A percentile compares a stretch with the other conserved stretches of the same genome.
phyloP scores from a whole-genome alignment of 2,113 vertebrate species.

The Balaeniceps rex region DNA sequence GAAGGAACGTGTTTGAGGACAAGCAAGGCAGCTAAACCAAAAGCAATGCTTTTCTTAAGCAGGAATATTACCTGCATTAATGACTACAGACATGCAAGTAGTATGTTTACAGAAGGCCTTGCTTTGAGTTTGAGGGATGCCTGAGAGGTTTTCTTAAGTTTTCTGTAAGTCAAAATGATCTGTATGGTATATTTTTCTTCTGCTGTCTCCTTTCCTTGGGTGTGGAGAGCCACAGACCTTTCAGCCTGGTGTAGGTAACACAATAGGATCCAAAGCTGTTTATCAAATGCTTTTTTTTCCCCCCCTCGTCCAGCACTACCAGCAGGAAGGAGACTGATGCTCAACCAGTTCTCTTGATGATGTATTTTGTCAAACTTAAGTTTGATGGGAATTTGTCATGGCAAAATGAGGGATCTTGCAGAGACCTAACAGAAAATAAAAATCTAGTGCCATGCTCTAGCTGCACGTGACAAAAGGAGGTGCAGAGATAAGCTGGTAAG shows the following conservation, averaged over 20 bases:
- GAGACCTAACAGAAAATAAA: neutral
- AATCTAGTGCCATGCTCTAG: fast-evolving
- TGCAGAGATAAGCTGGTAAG: neutral
- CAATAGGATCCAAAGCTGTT: neutral
- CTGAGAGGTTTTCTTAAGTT: neutral
- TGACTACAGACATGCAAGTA: neutral
- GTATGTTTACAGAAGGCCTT: neutral
- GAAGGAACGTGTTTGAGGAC: neutral
- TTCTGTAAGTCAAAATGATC: neutral
- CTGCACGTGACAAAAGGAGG: neutral
- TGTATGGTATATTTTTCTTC: neutral
- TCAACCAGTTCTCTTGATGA: neutral
- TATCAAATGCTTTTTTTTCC: neutral
- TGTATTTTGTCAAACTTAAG: neutral
- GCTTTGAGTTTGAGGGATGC: neutral
- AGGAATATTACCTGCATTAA: too few relatives aligned
- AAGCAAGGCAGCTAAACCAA: neutral
- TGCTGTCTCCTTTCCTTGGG: neutral
- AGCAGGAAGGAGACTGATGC: neutral
- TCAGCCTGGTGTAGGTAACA: neutral
- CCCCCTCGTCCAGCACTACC: fast-evolving
- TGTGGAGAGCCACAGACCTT: neutral
- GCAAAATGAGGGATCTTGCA: neutral
- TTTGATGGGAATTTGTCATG: neutral
- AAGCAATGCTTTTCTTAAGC: neutral